Evolutionary conservation across 2,113 vertebrate genomes (phyloP).

Genomic region (Gopherus flavomarginatus): DNA sequence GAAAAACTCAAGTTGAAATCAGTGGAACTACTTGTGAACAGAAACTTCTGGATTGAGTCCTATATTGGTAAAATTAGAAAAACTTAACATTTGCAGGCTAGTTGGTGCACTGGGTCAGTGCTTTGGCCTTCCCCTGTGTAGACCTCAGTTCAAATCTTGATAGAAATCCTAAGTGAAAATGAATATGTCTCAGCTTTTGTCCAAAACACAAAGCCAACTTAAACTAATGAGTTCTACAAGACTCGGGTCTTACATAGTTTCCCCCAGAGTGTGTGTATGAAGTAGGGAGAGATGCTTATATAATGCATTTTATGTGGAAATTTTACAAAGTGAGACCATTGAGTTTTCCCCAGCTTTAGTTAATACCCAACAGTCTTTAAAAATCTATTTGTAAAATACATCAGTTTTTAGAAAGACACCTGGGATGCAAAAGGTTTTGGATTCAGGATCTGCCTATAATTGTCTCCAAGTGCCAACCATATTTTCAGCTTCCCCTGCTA

Average conservation of each 20-base stretch:
- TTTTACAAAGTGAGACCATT: not conserved
- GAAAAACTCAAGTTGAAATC: not conserved
- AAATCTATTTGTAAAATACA: not conserved
- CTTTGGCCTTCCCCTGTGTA: not conserved
- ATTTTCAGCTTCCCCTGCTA: not conserved
- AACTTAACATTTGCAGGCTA: not conserved
- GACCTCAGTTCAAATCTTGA: not conserved
- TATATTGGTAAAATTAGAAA: not conserved
- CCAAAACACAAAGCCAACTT: not conserved
- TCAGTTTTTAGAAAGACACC: rapidly evolving
- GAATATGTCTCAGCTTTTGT: not conserved
- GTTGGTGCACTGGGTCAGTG: not conserved
- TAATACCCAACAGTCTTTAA: not conserved
- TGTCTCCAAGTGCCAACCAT: not conserved
- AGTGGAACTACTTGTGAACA: not conserved
- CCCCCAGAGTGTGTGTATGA: not conserved
- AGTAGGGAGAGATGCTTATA: not conserved
- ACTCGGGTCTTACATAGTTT: not conserved
- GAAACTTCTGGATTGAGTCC: not conserved
- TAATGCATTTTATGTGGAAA: not conserved
- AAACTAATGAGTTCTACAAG: not conserved
- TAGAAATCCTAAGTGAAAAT: not conserved
- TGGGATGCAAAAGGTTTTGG: not conserved
- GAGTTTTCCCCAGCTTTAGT: not conserved
- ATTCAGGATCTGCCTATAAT: not conserved